Percentiles rank a stretch among this genome's conserved stretches.
phyloP scores from a whole-genome alignment of 2,888 invertebrate species.

The Acronicta alni region DNA sequence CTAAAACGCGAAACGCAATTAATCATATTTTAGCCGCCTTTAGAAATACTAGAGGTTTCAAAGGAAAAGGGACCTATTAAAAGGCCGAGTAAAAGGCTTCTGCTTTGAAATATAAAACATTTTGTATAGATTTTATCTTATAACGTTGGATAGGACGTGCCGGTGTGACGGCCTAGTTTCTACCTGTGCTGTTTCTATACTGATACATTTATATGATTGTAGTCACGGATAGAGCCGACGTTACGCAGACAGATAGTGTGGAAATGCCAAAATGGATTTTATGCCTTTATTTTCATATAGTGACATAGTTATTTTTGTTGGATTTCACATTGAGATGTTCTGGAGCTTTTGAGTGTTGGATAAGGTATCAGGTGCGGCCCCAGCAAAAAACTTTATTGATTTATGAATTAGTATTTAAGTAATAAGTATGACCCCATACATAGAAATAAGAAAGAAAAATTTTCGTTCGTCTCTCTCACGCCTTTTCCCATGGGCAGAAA shows the following conservation, averaged over 20 bases:
- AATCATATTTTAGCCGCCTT: constrained; percentile 77
- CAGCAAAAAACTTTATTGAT: too few species aligned
- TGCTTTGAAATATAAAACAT: constrained; percentile 30
- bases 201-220: constrained; percentile 20
- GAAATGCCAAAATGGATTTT: constrained; percentile 16
- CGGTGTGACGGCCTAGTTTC: constrained; percentile 43
- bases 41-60: constrained; percentile 62
- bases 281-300: not conserved
- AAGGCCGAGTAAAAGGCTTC: constrained; percentile 39
- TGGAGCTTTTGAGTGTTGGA: not conserved
- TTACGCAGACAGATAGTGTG: constrained; percentile 4
- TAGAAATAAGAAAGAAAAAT: too few species aligned
- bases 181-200: constrained; percentile 15
- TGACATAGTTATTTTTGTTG: not conserved
- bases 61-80: constrained; percentile 56
- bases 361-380: too few species aligned
- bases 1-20: constrained; percentile 74
- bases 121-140: constrained; percentile 46
- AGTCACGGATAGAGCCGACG: constrained; percentile 16
- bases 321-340: not conserved
- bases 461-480: too few species aligned
- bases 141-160: constrained; percentile 22
- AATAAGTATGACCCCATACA: too few species aligned
- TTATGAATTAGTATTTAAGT: too few species aligned
- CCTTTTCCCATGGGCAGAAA: too few species aligned